These are phyloP conservation scores for Spilogale gracilis DNA, from an alignment of 2,113 vertebrate genomes.

Conservation along the genomic window DNA sequence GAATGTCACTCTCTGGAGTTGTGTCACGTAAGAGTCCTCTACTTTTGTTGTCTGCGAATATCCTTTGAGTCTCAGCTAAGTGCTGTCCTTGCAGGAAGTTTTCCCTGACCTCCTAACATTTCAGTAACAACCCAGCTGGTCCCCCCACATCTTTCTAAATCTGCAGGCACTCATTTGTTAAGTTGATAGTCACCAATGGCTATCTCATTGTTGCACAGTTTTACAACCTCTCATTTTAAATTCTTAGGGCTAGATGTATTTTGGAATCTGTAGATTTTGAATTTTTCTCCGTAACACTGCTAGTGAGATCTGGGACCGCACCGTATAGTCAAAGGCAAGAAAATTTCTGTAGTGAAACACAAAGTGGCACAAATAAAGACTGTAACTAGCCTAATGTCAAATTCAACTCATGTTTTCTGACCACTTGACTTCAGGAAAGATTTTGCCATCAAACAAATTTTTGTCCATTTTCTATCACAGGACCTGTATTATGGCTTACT, in stretches of 20 bases:
- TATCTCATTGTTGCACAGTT: neutral
- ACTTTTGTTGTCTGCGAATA: neutral
- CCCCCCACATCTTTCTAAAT: neutral
- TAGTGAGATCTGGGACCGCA: neutral
- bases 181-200: neutral
- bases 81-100: neutral
- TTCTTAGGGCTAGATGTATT: neutral
- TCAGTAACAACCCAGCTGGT: neutral
- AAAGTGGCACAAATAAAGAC: neutral
- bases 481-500: neutral
- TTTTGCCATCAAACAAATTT: neutral
- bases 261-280: neutral
- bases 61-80: neutral
- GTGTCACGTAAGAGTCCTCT: neutral
- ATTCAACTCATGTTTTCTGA: neutral
- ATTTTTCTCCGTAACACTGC: neutral
- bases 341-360: neutral
- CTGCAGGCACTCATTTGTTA: neutral
- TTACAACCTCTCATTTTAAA: conserved; percentile 2
- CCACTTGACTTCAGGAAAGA: neutral
- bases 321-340: neutral
- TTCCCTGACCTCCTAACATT: neutral
- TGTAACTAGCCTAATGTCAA: neutral
- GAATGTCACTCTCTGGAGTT: neutral
- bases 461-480: neutral